Evolutionary conservation across 2,888 invertebrate species (phyloP), one percentile per base, ranked within the genome.

Genomic region (Drosophila robusta): DNA sequence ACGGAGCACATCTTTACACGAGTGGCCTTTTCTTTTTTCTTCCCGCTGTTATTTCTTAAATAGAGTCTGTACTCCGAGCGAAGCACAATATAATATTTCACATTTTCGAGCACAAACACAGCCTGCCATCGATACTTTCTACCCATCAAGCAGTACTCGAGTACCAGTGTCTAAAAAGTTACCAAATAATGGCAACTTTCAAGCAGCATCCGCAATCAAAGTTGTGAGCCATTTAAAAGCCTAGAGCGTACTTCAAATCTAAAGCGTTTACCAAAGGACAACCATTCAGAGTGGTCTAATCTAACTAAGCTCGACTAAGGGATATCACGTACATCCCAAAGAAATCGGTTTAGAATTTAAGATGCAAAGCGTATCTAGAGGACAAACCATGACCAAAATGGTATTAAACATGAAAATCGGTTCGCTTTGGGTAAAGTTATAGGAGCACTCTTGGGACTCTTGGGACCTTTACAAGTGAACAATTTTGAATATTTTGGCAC

Each of bases 201-300:
- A 36, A 66, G 63, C 67, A 47, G 65, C 73, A 80, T 74, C 61
- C 63, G 71, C 47, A 46, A 58, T 32, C 46, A 56, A 76, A 87
- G 76, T 85, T 83, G 58, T 69, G 61, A 62, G 61, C 64, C 75
- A 66, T 78, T 86, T 60, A 64, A 58, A 52, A 46, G 62, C 64
- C 60, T 62, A 44, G 50, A 66, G 70, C 32, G 47, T 75, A 55
- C 70, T 76, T 69, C 69, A 78, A 63, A 62, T 56, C 47, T 52
- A 41, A 65, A 62, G 39, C 14, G 45, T 63, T 46, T 54, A 16
- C 44, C 34, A 42, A 39, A 32, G n/a, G 29, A 9, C 11, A 14
- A 2, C 11, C 22, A 11, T 1, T 11, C 26, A 18, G 36, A 11
- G n/a, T 16, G 11, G 12, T 12, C 22, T 14, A 3, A 16, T 1